phyloP scores from a whole-genome alignment of 2,888 invertebrate species.

The Parasteatoda lunata region DNA sequence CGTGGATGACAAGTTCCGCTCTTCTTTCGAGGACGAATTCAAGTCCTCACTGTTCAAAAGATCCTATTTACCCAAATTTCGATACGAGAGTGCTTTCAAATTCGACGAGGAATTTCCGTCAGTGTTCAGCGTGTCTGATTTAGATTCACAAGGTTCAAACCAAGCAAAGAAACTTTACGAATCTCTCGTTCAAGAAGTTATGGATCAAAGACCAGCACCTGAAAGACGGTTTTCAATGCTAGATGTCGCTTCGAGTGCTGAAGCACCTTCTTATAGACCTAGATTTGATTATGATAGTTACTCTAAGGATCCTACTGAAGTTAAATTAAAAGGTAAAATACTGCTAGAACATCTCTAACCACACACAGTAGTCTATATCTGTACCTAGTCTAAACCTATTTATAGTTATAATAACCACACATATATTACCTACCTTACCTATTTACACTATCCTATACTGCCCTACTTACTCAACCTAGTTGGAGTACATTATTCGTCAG shows the following conservation, averaged over 20 bases:
- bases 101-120: slow-evolving; percentile 32
- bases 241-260: slow-evolving; percentile 42
- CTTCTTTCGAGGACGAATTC: neutral
- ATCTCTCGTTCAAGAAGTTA: slow-evolving; percentile 38
- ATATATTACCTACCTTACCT: too few species aligned
- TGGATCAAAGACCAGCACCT: neutral
- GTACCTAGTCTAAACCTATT: too few species aligned
- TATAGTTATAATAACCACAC: too few species aligned
- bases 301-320: slow-evolving; percentile 44
- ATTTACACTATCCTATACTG: too few species aligned
- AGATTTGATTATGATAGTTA: slow-evolving; percentile 57
- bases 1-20: neutral
- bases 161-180: slow-evolving; percentile 48
- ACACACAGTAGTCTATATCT: too few species aligned
- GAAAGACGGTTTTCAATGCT: slow-evolving; percentile 26
- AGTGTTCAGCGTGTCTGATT: slow-evolving; percentile 17
- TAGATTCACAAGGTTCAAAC: slow-evolving; percentile 31
- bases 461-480: too few species aligned
- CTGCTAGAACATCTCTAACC: neutral
- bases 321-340: slow-evolving; percentile 50
- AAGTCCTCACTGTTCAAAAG: slow-evolving; percentile 3
- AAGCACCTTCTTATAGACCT: slow-evolving; percentile 34
- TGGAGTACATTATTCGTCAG: too few species aligned
- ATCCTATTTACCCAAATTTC: slow-evolving; percentile 21
- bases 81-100: slow-evolving; percentile 34